Conservation (phyloP, 2,797 vertebrate genomes). For the Loriculus beryllinus region DNA sequence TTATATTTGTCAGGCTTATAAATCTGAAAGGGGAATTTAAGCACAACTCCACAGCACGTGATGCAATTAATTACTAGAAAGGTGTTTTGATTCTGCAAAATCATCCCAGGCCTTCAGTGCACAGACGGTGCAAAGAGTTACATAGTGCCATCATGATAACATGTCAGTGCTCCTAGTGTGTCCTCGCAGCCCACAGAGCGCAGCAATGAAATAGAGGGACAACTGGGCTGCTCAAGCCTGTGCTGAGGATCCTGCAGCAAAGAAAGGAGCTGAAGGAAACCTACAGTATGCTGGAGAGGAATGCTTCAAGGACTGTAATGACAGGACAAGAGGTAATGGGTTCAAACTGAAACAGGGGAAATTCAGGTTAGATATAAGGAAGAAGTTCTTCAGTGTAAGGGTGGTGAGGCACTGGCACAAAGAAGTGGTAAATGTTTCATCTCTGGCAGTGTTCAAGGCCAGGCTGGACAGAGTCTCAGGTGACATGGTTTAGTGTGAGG, state of each 20-base stretch:
- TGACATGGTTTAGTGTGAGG: not conserved
- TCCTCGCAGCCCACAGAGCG: not conserved
- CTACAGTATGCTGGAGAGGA: not conserved
- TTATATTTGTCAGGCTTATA: conserved; percentile 23
- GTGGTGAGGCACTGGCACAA: not conserved
- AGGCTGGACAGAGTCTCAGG: not conserved
- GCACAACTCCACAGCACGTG: not conserved
- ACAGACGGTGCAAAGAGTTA: not conserved
- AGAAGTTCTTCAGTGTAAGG: not conserved
- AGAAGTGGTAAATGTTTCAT: not conserved
- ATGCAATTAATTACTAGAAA: not conserved
- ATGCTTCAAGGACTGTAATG: not conserved
- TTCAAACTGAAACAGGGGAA: not conserved
- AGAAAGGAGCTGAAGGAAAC: not conserved
- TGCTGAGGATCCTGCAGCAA: not conserved
- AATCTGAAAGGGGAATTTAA: conserved; percentile 10
- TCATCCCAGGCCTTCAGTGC: not conserved
- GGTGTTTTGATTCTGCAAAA: not conserved
- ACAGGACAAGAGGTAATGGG: not conserved
- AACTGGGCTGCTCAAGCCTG: not conserved
- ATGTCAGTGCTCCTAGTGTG: not conserved
- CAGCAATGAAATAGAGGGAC: rapidly evolving
- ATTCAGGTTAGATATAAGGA: not conserved
- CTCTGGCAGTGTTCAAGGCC: not conserved
- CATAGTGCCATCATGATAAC: not conserved